A percentile compares a stretch with the other conserved stretches of the same genome.
phyloP scores from a whole-genome alignment of 2,888 invertebrate species.

The Priocnemis perturbator region DNA sequence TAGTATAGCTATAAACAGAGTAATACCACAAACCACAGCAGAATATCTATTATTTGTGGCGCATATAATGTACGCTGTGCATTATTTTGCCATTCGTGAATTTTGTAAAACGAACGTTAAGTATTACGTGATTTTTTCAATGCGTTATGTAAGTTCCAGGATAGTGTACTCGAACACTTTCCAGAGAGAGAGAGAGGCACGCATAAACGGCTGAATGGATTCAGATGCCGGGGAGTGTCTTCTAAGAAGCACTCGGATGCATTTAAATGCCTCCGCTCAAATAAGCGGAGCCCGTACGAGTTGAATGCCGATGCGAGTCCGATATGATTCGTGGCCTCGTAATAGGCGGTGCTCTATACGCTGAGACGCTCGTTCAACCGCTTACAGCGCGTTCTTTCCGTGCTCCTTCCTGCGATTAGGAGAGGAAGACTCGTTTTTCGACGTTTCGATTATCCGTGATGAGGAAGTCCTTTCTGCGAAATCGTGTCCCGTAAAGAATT shows the following conservation, averaged over 20 bases:
- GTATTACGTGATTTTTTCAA: conserved; percentile 35
- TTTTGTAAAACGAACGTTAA: conserved; percentile 42
- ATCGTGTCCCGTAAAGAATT: no score
- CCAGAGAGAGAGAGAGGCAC: no score
- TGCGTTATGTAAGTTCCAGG: conserved; percentile 17
- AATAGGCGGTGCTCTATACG: not conserved
- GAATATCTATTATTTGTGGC: no score
- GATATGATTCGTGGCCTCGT: conserved; percentile 48
- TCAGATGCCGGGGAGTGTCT: conserved; percentile 63
- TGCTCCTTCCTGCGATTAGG: no score
- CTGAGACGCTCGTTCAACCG: no score
- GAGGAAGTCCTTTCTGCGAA: no score
- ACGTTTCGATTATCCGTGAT: no score
- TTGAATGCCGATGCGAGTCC: conserved; percentile 52
- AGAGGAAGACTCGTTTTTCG: no score
- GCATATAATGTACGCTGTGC: not conserved
- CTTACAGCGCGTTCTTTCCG: no score
- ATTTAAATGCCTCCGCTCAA: conserved; percentile 59
- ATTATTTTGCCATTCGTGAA: not conserved
- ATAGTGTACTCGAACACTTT: no score
- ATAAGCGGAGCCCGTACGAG: conserved; percentile 48
- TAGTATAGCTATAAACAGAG: no score
- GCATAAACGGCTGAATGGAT: conserved; percentile 52
- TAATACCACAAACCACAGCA: no score
- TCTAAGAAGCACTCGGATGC: conserved; percentile 60